phyloP scores from a whole-genome alignment of 2,113 vertebrate genomes.

The Macheiramphus alcinus region DNA sequence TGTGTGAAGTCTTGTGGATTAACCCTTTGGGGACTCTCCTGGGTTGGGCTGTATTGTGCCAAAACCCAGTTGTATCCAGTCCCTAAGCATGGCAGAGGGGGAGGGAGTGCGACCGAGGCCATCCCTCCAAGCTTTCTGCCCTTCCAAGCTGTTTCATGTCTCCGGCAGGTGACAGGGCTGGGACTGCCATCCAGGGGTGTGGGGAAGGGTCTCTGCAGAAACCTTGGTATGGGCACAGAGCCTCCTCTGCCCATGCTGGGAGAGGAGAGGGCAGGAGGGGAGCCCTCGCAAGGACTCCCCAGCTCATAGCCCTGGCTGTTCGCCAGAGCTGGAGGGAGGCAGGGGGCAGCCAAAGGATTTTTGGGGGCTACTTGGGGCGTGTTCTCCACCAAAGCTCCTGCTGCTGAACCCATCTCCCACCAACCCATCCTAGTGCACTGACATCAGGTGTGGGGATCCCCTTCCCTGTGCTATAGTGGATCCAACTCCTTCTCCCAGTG shows the following conservation, averaged over 20 bases:
- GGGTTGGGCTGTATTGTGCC: background rate
- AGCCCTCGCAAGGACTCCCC: background rate
- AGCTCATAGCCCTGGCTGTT: background rate
- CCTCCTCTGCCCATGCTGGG: background rate
- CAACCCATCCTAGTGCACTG: background rate
- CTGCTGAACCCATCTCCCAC: background rate
- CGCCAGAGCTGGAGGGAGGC: background rate
- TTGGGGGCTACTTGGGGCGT: accelerated
- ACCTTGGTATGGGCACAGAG: background rate
- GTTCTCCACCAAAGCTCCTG: background rate
- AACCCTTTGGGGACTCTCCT: constrained; percentile 13
- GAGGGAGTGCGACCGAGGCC: background rate
- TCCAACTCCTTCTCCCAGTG: background rate
- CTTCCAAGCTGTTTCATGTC: background rate
- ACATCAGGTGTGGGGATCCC: background rate
- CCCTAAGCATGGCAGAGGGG: background rate
- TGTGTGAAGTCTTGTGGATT: background rate
- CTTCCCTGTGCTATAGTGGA: background rate
- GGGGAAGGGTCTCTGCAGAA: background rate
- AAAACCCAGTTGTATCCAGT: background rate
- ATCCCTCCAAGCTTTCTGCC: background rate
- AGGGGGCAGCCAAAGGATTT: background rate
- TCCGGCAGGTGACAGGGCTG: background rate
- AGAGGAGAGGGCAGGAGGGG: background rate
- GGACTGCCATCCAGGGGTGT: background rate